Evolutionary conservation across 2,113 vertebrate genomes (phyloP).

Genomic region (Phainopepla nitens): DNA sequence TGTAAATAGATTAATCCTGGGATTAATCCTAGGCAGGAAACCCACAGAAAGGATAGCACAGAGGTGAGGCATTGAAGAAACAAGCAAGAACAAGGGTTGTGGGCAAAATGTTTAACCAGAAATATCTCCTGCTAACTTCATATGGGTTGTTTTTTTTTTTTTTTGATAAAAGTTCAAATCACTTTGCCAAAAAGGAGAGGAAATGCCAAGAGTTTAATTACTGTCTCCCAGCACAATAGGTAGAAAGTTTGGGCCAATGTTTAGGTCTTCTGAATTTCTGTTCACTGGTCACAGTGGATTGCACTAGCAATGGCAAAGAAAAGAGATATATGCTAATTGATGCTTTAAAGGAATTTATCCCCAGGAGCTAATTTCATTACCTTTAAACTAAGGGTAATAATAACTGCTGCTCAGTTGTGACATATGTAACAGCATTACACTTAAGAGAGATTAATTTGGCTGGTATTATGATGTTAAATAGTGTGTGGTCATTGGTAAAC

Average conservation of each 20-base stretch:
- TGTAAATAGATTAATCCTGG: background rate
- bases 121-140: background rate
- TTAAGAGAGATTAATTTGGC: conserved; percentile 4
- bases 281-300: background rate
- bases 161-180: background rate
- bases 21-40: background rate
- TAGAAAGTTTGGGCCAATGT: background rate
- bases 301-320: background rate
- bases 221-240: background rate
- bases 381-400: background rate
- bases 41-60: background rate
- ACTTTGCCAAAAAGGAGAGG: background rate
- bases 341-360: background rate
- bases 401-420: background rate
- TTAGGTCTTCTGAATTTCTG: background rate
- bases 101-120: background rate
- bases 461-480: background rate
- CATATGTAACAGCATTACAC: background rate
- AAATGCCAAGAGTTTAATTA: background rate
- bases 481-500: conserved; percentile 1
- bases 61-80: background rate
- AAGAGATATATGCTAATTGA: background rate
- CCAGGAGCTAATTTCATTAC: conserved; percentile 2
- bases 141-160: background rate
- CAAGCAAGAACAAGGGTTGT: background rate